Conservation (phyloP, 2,113 vertebrate genomes). For the Ploceus nigricollis region DNA sequence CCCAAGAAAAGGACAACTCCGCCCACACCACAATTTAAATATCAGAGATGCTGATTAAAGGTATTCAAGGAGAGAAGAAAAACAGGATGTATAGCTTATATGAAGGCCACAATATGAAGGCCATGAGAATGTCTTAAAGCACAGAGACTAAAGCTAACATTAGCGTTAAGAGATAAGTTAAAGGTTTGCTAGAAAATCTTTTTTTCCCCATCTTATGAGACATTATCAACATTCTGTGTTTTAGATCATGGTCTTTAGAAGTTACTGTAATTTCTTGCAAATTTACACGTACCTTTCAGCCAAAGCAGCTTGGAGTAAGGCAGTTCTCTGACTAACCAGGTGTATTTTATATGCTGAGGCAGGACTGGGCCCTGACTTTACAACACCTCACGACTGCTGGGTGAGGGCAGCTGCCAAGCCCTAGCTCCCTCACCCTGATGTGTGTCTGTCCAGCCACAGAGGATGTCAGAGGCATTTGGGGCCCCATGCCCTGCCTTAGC, state of each 20-base stretch:
- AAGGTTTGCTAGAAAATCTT: background rate
- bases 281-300: background rate
- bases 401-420: background rate
- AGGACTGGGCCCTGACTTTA: background rate
- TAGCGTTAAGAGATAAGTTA: background rate
- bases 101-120: background rate
- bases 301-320: background rate
- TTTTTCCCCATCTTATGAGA: background rate
- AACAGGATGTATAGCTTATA: background rate
- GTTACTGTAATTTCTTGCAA: background rate
- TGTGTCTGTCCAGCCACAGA: background rate
- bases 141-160: background rate
- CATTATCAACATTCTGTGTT: background rate
- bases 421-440: fast-evolving
- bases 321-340: background rate
- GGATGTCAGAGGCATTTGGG: background rate
- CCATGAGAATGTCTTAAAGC: background rate
- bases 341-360: background rate
- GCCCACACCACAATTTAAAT: background rate
- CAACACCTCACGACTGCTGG: background rate
- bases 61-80: background rate
- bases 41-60: slow-evolving; percentile 19
- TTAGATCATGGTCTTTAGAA: background rate
- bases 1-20: background rate
- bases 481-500: background rate